Percentiles rank a stretch among this genome's conserved stretches.
Evolutionary conservation across 2,797 vertebrate genomes (phyloP).

Genomic region (Crenichthys baileyi): DNA sequence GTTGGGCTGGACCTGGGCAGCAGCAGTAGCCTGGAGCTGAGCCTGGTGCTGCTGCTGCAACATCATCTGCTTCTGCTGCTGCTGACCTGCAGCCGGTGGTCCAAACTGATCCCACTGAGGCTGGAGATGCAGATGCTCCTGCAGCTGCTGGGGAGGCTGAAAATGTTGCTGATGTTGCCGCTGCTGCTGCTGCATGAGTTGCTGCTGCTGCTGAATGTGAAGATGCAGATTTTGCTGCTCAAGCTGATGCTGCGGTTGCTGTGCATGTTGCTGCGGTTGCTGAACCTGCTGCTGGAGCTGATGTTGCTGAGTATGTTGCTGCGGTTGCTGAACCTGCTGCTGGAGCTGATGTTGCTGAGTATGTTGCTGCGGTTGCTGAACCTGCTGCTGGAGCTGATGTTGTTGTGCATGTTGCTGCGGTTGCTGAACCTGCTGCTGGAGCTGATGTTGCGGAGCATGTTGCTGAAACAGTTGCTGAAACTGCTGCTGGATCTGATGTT

Average conservation of each 20-base stretch:
- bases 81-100: constrained; percentile 8
- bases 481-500: constrained; percentile 24
- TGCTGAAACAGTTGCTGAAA: constrained; percentile 26
- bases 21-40: constrained; percentile 13
- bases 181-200: constrained; percentile 8
- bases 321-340: constrained; percentile 8
- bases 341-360: too few relatives aligned
- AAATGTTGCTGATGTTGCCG: background rate
- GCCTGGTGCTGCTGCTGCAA: constrained; percentile 44
- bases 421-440: constrained; percentile 11
- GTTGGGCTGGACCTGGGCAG: constrained; percentile 23
- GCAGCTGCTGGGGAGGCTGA: constrained; percentile 5
- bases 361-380: constrained; percentile 32
- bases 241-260: constrained; percentile 2
- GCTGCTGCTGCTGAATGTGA: constrained; percentile 26
- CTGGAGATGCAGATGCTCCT: constrained; percentile 4
- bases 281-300: constrained; percentile 16
- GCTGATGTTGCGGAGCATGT: constrained; percentile 1
- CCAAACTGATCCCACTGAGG: too few relatives aligned
- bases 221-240: background rate
- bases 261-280: constrained; percentile 15
- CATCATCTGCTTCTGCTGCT: constrained; percentile 49
- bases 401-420: constrained; percentile 28
- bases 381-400: constrained; percentile 16
- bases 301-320: constrained; percentile 13